A percentile compares a stretch with the other conserved stretches of the same genome.
These are phyloP conservation scores for Oegoconia quadripuncta DNA, from an alignment of 2,888 invertebrate species.

Conservation along the genomic window DNA sequence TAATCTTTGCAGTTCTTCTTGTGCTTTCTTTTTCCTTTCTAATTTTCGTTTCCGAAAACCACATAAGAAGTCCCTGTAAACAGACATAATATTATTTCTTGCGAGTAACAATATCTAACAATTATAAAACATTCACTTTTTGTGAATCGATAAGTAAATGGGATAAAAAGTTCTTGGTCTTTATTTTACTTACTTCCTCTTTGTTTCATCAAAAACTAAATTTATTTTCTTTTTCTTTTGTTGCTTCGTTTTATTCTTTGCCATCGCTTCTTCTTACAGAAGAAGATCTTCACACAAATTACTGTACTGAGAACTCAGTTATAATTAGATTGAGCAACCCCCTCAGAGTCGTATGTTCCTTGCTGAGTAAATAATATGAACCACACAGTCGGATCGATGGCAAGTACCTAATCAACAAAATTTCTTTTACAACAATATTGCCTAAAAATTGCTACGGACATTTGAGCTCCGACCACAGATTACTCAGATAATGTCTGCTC, in stretches of 20 bases:
- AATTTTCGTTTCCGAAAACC: conserved; percentile 90
- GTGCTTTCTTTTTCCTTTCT: conserved; percentile 86
- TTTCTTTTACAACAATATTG: no score
- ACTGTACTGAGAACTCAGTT: no score
- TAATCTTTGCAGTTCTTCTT: conserved; percentile 83
- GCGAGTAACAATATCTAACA: neutral
- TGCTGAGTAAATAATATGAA: no score
- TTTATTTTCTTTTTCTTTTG: conserved; percentile 57
- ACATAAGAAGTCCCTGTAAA: conserved; percentile 86
- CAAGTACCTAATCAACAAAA: no score
- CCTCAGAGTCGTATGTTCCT: no score
- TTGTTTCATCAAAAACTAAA: conserved; percentile 66
- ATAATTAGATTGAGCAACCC: no score
- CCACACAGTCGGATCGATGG: no score
- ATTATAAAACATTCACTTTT: neutral
- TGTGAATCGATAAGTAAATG: neutral
- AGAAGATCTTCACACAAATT: no score
- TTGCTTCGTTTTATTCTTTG: conserved; percentile 48
- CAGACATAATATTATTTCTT: neutral
- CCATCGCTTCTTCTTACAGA: no score
- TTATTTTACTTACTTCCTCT: conserved; percentile 51
- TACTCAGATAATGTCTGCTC: no score
- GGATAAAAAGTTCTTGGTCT: neutral
- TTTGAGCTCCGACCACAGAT: no score
- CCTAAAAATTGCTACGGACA: no score